Conservation (phyloP, 2,888 invertebrate species). For the Carpatolechia fugitivella region DNA sequence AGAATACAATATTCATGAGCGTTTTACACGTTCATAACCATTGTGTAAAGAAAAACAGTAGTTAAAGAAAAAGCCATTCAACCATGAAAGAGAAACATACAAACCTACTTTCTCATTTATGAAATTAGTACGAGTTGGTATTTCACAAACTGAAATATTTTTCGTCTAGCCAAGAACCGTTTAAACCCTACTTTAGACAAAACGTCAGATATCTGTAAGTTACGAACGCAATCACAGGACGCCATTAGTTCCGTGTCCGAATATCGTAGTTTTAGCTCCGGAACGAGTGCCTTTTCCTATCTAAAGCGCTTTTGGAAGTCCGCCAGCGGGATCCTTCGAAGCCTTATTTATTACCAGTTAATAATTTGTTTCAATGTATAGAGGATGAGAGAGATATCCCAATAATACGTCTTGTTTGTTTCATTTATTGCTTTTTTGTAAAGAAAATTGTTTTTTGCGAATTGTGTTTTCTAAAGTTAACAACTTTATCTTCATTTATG, state of each 20-base stretch:
- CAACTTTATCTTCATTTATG: too few species aligned
- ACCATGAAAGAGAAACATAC: too few species aligned
- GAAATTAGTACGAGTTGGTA: not conserved
- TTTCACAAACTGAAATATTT: not conserved
- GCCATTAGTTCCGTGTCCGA: slow-evolving; percentile 52
- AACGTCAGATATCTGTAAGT: slow-evolving; percentile 16
- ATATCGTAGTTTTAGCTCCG: slow-evolving; percentile 34
- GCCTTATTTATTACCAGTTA: slow-evolving; percentile 68
- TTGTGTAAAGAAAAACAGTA: too few species aligned
- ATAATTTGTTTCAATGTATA: slow-evolving; percentile 70
- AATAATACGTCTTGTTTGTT: slow-evolving; percentile 28
- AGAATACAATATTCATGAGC: too few species aligned
- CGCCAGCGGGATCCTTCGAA: slow-evolving; percentile 56
- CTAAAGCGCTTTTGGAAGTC: slow-evolving; percentile 61
- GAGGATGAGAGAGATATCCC: slow-evolving; percentile 25
- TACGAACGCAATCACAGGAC: slow-evolving; percentile 19
- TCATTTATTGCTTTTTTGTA: not conserved
- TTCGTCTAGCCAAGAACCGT: not conserved
- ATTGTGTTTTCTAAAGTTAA: too few species aligned
- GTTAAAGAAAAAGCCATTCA: too few species aligned
- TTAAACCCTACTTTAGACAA: slow-evolving; percentile 1
- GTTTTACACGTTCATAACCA: too few species aligned
- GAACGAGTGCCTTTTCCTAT: slow-evolving; percentile 53
- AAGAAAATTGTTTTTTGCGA: not conserved
- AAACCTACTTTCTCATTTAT: not conserved